Evolutionary conservation across 1,140 invertebrate species (phyloP).

Genomic region (Campoletis sonorensis): DNA sequence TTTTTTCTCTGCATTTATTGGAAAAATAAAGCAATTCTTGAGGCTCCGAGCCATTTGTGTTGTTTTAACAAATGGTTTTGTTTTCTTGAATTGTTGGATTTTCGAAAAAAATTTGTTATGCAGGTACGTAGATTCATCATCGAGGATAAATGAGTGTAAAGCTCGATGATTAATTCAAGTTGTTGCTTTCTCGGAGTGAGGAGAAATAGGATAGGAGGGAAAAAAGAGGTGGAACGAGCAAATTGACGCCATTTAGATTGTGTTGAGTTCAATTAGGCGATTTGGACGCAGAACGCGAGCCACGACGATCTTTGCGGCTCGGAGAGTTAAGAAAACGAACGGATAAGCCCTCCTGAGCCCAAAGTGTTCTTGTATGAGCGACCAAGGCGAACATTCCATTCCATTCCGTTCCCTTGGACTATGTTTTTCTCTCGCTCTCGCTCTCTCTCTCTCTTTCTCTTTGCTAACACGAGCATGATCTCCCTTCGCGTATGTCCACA

Average conservation of each 20-base stretch:
- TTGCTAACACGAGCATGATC: constrained; percentile 47
- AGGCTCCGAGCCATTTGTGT: no score
- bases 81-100: no score
- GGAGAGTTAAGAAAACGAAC: constrained; percentile 51
- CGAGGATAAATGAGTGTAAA: background rate
- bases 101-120: background rate
- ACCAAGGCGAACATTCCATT: constrained; percentile 42
- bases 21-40: no score
- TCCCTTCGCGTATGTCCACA: constrained; percentile 37
- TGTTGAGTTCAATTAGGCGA: constrained; percentile 61
- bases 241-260: constrained; percentile 66
- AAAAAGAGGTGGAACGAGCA: constrained; percentile 48
- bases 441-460: constrained; percentile 33
- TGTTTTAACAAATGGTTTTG: no score
- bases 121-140: background rate
- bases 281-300: constrained; percentile 40
- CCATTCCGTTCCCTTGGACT: constrained; percentile 39
- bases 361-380: constrained; percentile 38
- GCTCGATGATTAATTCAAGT: background rate
- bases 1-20: no score
- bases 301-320: background rate
- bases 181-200: background rate
- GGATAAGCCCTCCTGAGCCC: constrained; percentile 12
- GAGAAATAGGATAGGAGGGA: background rate
- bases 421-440: no score